Evolutionary conservation across 2,888 invertebrate genomes (phyloP).

Genomic region (Drosophila recens): DNA sequence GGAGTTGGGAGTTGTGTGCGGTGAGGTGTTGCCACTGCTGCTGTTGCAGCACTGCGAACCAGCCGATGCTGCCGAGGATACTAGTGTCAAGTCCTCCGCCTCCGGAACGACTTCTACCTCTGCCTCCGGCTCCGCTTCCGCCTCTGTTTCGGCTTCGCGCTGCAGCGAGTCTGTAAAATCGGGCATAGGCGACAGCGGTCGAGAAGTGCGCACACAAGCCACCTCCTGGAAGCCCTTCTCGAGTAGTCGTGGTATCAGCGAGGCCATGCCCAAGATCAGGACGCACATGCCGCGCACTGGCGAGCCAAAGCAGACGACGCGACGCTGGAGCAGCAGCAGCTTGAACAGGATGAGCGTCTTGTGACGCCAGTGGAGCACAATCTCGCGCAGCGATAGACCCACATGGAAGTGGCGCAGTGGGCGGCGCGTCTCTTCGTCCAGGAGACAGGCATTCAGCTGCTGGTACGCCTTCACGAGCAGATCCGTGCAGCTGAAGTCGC

Average conservation of each 20-base stretch:
- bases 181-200: slow-evolving; percentile 91
- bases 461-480: slow-evolving; percentile 96
- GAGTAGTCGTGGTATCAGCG: slow-evolving; percentile 95
- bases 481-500: slow-evolving; percentile 95
- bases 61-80: slow-evolving; percentile 71
- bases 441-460: slow-evolving; percentile 93
- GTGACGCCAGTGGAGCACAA: slow-evolving; percentile 90
- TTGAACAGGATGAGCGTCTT: slow-evolving; percentile 97
- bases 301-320: slow-evolving; percentile 96
- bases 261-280: slow-evolving; percentile 94
- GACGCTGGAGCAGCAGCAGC: slow-evolving; percentile 93
- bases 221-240: slow-evolving; percentile 93
- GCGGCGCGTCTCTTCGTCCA: slow-evolving; percentile 87
- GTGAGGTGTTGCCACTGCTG: slow-evolving; percentile 80
- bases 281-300: slow-evolving; percentile 96
- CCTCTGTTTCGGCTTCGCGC: slow-evolving; percentile 60
- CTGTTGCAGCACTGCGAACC: slow-evolving; percentile 64
- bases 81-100: slow-evolving; percentile 64
- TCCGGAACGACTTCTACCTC: slow-evolving; percentile 54
- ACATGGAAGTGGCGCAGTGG: slow-evolving; percentile 84
- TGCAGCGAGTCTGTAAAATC: slow-evolving; percentile 86
- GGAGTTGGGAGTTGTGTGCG: slow-evolving; percentile 60
- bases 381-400: slow-evolving; percentile 84
- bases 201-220: slow-evolving; percentile 91
- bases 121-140: slow-evolving; percentile 30